Conservation (phyloP, 2,888 invertebrate species). For the Noctua janthe region DNA sequence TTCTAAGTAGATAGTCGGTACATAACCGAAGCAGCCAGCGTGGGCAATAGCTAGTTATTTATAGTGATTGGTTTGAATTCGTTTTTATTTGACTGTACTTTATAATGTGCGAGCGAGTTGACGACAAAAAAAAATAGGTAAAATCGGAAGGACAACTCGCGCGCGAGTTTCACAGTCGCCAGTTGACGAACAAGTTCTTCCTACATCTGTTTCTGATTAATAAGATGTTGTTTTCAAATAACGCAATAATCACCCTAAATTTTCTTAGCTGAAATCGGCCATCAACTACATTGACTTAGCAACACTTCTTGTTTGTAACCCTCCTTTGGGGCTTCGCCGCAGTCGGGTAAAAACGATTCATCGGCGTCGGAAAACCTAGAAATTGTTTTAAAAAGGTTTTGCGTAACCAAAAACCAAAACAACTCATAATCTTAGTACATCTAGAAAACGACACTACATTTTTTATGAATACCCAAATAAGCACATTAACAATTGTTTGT, state of each 20-base stretch:
- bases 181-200: not conserved
- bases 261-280: not conserved
- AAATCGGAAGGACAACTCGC: no score
- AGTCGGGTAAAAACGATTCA: no score
- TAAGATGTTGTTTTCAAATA: not conserved
- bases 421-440: not conserved
- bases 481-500: constrained; percentile 58
- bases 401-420: constrained; percentile 9
- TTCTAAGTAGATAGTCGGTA: no score
- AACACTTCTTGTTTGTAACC: not conserved
- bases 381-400: not conserved
- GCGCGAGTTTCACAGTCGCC: no score
- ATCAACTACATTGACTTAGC: not conserved
- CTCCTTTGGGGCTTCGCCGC: no score
- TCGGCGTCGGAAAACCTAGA: no score
- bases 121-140: no score
- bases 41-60: no score
- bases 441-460: constrained; percentile 19
- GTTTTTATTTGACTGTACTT: no score
- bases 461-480: constrained; percentile 42
- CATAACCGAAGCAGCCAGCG: no score
- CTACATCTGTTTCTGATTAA: not conserved
- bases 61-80: no score
- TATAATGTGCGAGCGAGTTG: no score
- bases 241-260: not conserved